Base-by-base conservation (phyloP, 2,797 vertebrate genomes). In the Leptodactylus fallax region DNA sequence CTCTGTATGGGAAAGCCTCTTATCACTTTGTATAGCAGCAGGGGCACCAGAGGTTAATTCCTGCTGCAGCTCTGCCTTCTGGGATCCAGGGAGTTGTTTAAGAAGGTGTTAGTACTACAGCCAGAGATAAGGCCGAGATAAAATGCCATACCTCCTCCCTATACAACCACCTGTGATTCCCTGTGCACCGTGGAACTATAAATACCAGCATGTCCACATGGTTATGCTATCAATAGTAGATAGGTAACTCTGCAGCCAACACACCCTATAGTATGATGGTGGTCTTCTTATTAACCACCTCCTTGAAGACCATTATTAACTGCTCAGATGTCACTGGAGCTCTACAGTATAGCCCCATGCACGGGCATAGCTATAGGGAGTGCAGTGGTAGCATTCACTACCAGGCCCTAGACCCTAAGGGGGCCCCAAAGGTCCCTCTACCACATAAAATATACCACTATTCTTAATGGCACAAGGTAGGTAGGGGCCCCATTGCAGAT, bases 21-120 rank as follows among this genome's bases (percentile, higher is more conserved):
- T 88, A 88, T 88, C 87, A 74, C 83, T 36, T 0, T n/a, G 25
- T 72, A 76, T n/a, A 72, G 55, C 51, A 61, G n/a, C 49, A 71
- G 51, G 77, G 87, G 87, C 74, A 79, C 77, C 55, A 56, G 78
- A 88, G 87, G 87, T 88, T 88, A 88, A 88, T 81, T 81, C 83
- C 78, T 36, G 55, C 51, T 76, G 67, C 65, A n/a, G 55, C 58
- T 69, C 77, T 60, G 65, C 82, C 47, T 45, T 60, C 74, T 72
- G 77, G 58, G 14, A 76, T 27, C 53, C 11, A 85, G 27, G 47
- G 82, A 51, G 23, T 10, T 79, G 53, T 69, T 71, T 67, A 71
- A 49, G 36, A 83, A 85, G 65, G 74, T 85, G 82, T 85, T 85
- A 78, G 49, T 16, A 84, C 36, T 49, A 47, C 81, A 87, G 23